These are phyloP conservation scores for Lordiphosa mommai DNA, from an alignment of 1,140 invertebrate genomes.

Conservation along the genomic window DNA sequence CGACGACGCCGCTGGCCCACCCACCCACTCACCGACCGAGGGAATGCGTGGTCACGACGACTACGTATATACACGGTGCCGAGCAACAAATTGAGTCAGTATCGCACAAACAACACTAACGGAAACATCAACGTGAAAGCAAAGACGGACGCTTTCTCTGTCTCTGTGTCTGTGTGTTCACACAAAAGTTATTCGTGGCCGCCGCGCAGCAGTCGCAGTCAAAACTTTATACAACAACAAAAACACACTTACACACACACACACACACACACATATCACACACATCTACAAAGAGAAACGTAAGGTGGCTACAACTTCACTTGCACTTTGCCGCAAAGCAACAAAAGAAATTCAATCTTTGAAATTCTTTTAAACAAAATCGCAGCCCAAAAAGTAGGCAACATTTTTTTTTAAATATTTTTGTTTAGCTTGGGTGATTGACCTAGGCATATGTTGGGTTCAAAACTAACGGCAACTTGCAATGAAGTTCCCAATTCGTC, in stretches of 20 bases:
- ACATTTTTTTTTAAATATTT: neutral
- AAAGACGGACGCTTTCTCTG: conserved; percentile 58
- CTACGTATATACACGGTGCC: conserved; percentile 61
- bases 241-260: conserved; percentile 13
- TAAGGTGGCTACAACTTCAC: neutral
- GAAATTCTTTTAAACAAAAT: neutral
- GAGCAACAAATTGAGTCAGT: conserved; percentile 78
- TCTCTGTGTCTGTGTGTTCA: conserved; percentile 35
- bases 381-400: conserved; percentile 11
- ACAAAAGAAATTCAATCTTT: neutral
- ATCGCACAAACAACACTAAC: conserved; percentile 79
- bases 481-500: conserved; percentile 28
- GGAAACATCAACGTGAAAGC: conserved; percentile 77
- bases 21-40: neutral
- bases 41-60: conserved; percentile 15
- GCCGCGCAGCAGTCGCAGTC: conserved; percentile 10
- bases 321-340: neutral
- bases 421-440: too few species aligned
- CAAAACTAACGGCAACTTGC: conserved; percentile 11
- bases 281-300: conserved; percentile 7
- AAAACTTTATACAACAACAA: conserved; percentile 11
- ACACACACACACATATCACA: conserved; percentile 12
- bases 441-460: too few species aligned
- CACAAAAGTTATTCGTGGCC: neutral
- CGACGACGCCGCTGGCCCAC: conserved; percentile 21